Evolutionary conservation across 2,888 invertebrate species (phyloP).

Genomic region (Hetaerina titia): DNA sequence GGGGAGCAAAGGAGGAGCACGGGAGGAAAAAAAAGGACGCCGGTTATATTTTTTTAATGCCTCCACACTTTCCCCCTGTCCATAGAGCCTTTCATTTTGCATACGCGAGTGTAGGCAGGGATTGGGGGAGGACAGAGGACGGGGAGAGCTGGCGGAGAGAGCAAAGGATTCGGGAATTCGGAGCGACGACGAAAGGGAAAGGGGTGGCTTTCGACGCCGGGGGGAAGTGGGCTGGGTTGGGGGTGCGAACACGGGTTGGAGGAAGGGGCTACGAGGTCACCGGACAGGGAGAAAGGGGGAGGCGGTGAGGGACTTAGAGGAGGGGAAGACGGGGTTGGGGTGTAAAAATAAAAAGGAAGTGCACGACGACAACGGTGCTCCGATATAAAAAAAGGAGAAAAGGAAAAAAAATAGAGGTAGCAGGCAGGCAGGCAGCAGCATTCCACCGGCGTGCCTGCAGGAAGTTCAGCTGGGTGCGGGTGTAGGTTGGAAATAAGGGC

Average conservation of each 20-base stretch:
- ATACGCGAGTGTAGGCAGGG: neutral
- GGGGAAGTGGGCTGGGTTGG: neutral
- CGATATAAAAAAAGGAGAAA: neutral
- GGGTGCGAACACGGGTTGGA: no score
- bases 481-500: neutral
- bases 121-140: neutral
- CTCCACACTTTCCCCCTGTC: neutral
- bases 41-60: neutral
- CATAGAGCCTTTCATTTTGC: constrained; percentile 12
- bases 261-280: neutral
- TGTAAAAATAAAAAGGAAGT: neutral
- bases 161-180: neutral
- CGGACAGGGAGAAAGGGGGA: neutral
- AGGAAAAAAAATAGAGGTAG: neutral
- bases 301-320: neutral
- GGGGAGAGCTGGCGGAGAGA: neutral
- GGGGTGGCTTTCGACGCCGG: constrained; percentile 1
- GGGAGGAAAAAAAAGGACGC: neutral
- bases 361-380: neutral
- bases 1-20: neutral
- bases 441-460: constrained; percentile 9
- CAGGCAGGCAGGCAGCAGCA: neutral
- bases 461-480: neutral
- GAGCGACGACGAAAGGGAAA: constrained; percentile 22
- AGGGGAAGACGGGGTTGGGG: neutral